Evolutionary conservation across 2,797 vertebrate genomes (phyloP).

Genomic region (Salarias fasciatus): DNA sequence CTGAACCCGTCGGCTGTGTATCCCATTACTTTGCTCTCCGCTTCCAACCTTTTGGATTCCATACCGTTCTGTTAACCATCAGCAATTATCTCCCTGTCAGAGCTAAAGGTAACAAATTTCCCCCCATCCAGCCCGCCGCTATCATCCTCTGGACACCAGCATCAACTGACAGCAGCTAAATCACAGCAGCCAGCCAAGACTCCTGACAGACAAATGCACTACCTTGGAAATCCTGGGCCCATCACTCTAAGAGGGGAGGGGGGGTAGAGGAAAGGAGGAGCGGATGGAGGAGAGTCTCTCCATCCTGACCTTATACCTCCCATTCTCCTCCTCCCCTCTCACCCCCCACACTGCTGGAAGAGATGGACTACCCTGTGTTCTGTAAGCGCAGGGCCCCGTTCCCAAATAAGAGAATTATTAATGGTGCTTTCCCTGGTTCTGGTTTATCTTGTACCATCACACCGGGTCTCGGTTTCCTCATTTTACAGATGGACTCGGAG

Average conservation of each 20-base stretch:
- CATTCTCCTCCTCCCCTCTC: conserved; percentile 20
- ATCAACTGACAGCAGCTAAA: conserved; percentile 99
- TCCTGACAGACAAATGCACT: conserved; percentile 99
- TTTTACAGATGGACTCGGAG: conserved; percentile 85
- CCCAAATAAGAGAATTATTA: conserved; percentile 98
- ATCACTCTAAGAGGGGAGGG: conserved; percentile 88
- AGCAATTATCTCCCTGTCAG: conserved; percentile 99
- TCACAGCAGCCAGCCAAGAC: conserved; percentile 94
- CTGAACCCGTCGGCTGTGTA: conserved; percentile 72
- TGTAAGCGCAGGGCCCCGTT: conserved; percentile 87
- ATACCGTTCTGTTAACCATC: conserved; percentile 99
- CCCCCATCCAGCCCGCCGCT: conserved; percentile 97
- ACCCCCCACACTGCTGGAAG: conserved; percentile 51
- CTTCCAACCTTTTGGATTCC: conserved; percentile 93
- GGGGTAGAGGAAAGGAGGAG: conserved; percentile 65
- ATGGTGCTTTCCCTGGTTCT: conserved; percentile 85
- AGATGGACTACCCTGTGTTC: conserved; percentile 94
- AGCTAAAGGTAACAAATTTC: conserved; percentile 99
- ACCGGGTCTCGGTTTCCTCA: conserved; percentile 81
- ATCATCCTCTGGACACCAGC: conserved; percentile 98
- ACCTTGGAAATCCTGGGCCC: conserved; percentile 93
- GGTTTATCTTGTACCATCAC: conserved; percentile 92
- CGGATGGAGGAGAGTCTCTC: conserved; percentile 83
- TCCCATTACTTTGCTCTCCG: conserved; percentile 80
- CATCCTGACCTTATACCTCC: conserved; percentile 84